phyloP scores from a whole-genome alignment of 1,140 invertebrate genomes.

The Drosophila pachea region DNA sequence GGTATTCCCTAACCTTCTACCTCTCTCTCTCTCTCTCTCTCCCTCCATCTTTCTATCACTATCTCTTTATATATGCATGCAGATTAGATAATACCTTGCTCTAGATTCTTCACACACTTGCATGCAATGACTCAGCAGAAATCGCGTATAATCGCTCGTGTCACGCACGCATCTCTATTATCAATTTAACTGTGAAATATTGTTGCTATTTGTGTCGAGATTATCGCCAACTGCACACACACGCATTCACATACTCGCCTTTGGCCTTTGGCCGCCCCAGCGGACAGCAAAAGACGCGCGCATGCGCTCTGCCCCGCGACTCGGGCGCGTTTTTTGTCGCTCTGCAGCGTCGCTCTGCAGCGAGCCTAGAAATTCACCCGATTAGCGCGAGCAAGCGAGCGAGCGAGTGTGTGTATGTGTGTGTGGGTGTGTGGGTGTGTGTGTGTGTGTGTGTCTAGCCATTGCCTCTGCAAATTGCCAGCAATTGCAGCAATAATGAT shows the following conservation, averaged over 20 bases:
- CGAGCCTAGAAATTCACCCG: background rate
- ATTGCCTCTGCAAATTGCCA: slow-evolving; percentile 61
- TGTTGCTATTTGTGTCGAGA: slow-evolving; percentile 38
- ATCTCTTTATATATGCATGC: background rate
- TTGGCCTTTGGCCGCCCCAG: slow-evolving; percentile 1
- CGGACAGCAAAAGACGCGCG: slow-evolving; percentile 18
- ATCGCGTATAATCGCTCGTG: background rate
- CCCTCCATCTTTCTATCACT: background rate
- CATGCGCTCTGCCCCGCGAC: slow-evolving; percentile 14
- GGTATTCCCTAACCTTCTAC: too few relatives aligned
- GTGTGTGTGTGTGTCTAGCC: too few relatives aligned
- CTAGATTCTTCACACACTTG: background rate
- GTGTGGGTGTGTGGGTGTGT: background rate
- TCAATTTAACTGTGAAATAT: slow-evolving; percentile 35
- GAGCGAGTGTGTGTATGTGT: background rate
- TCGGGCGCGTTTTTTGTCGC: slow-evolving; percentile 56
- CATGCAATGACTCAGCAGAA: background rate
- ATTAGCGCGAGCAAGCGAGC: background rate
- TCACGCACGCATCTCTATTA: slow-evolving; percentile 15
- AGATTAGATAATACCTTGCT: slow-evolving; percentile 17
- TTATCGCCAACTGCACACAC: slow-evolving; percentile 26
- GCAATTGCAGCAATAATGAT: slow-evolving; percentile 46
- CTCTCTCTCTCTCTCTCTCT: too few relatives aligned
- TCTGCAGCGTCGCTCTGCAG: too few relatives aligned
- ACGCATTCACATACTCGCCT: background rate